Evolutionary conservation across 2,113 vertebrate genomes (phyloP).

Genomic region (Pseudopodoces humilis): DNA sequence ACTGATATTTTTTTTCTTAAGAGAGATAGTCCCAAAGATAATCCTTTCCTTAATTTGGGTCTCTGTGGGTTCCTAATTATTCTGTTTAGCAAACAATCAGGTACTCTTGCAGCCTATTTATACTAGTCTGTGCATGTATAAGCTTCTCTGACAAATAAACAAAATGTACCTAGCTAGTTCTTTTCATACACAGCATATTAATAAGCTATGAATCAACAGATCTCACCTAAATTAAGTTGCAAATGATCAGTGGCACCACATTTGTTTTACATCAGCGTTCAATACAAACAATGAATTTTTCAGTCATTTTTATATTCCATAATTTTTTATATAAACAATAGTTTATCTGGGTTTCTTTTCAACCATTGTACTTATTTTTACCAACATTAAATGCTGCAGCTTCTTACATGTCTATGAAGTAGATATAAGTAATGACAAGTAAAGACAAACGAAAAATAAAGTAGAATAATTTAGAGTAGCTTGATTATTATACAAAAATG

Average conservation of each 20-base stretch:
- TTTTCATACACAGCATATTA: neutral
- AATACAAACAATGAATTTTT: neutral
- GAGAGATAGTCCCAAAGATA: neutral
- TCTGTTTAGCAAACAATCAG: neutral
- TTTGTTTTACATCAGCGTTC: neutral
- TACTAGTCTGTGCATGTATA: neutral
- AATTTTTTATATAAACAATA: neutral
- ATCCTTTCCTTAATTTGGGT: neutral
- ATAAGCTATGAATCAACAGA: conserved; percentile 1
- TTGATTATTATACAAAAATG: neutral
- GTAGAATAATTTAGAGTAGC: neutral
- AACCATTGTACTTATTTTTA: neutral
- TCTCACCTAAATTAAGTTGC: neutral
- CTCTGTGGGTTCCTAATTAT: neutral
- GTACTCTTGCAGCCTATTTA: neutral
- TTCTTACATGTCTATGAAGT: neutral
- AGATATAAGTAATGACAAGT: no score
- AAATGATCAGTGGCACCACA: neutral
- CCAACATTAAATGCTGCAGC: neutral
- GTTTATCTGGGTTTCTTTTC: neutral
- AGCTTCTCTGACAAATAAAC: neutral
- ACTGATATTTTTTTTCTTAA: neutral
- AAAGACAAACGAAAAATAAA: neutral
- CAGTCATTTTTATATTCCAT: neutral
- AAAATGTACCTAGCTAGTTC: neutral